Percentiles rank a stretch among this genome's conserved stretches.
phyloP scores from a whole-genome alignment of 2,113 vertebrate genomes.

The Vulpes lagopus region DNA sequence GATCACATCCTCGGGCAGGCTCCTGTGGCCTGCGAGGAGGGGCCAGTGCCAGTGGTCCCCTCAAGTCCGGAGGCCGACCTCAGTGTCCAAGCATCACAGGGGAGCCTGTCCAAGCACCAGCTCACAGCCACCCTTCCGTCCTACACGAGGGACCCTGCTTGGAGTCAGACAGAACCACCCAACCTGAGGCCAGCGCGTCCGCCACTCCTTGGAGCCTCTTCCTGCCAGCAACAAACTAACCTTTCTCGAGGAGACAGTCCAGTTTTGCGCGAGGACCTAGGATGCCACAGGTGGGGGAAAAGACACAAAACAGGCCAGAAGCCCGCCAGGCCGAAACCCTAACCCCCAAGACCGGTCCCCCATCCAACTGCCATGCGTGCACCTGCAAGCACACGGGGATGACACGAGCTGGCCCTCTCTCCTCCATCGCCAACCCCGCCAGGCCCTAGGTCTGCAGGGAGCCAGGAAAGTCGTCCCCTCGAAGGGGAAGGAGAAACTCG shows the following conservation, averaged over 20 bases:
- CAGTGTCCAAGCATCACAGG: background rate
- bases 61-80: background rate
- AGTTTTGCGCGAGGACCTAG: background rate
- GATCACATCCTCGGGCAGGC: background rate
- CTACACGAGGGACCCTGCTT: rapidly evolving
- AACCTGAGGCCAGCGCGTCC: background rate
- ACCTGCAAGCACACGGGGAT: rapidly evolving
- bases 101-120: background rate
- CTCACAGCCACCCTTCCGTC: background rate
- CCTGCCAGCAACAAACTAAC: background rate
- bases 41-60: background rate
- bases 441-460: background rate
- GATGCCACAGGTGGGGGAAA: background rate
- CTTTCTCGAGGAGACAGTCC: background rate
- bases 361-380: rapidly evolving
- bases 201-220: background rate
- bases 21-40: background rate
- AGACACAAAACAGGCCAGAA: background rate
- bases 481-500: background rate
- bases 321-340: background rate
- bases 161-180: background rate
- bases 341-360: background rate
- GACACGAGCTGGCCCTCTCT: background rate
- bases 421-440: rapidly evolving
- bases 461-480: rapidly evolving